These are phyloP conservation scores for Zeugodacus cucurbitae DNA, from an alignment of 1,140 invertebrate genomes.

Conservation along the genomic window DNA sequence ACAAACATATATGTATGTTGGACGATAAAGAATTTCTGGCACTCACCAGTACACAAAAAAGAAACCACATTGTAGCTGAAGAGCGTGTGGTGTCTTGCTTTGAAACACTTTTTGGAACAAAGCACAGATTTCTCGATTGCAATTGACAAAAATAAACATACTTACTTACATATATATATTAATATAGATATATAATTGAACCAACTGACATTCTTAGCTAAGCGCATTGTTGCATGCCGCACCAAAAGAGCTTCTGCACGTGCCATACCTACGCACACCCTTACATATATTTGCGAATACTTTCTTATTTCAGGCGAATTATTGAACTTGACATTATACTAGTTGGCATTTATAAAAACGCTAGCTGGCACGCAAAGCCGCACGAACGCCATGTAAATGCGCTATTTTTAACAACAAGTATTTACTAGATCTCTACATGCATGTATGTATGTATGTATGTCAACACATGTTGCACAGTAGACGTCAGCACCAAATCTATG, in stretches of 20 bases:
- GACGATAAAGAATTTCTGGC: background rate
- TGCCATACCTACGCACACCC: background rate
- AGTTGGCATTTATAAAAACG: slow-evolving; percentile 3
- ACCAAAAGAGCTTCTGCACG: background rate
- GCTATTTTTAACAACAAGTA: background rate
- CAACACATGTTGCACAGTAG: background rate
- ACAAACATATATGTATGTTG: background rate
- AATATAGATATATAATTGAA: background rate
- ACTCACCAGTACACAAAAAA: background rate
- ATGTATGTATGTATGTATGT: background rate
- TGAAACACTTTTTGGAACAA: background rate
- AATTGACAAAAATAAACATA: background rate
- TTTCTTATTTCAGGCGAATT: background rate
- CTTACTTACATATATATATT: background rate
- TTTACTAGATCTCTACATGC: background rate
- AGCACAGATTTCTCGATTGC: background rate
- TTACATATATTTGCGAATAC: background rate
- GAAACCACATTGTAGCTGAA: background rate
- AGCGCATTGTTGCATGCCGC: background rate
- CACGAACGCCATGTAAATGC: background rate
- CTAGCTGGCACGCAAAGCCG: background rate
- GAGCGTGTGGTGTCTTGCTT: background rate
- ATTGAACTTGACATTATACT: slow-evolving; percentile 40
- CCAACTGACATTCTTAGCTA: background rate
- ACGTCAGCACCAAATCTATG: background rate